Conservation (phyloP, 2,113 vertebrate species). For the Gymnorhina tibicen region DNA sequence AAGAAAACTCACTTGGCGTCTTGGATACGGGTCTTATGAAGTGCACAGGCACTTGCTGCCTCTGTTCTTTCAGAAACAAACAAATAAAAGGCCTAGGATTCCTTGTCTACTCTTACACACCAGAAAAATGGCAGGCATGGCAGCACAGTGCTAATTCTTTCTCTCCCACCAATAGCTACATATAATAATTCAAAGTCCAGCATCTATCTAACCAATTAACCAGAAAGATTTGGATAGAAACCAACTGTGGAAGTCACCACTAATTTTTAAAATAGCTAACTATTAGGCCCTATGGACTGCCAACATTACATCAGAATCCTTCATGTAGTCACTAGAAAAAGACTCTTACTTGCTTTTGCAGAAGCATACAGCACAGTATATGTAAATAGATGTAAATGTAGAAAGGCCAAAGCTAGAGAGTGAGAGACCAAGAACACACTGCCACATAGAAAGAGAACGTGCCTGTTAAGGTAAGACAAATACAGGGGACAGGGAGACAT, state of each 20-base stretch:
- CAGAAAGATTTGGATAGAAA: not conserved
- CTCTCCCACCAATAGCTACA: not conserved
- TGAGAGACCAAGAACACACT: not conserved
- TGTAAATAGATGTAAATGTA: not conserved
- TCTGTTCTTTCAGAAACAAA: not conserved
- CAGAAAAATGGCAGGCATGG: not conserved
- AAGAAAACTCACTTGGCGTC: not conserved
- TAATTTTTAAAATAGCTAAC: not conserved
- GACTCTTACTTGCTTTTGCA: not conserved
- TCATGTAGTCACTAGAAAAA: not conserved
- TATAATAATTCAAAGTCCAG: not conserved
- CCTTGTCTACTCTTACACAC: not conserved
- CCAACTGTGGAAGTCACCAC: not conserved
- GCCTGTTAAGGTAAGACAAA: not conserved
- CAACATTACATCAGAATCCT: not conserved
- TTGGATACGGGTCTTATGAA: not conserved
- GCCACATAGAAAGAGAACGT: not conserved
- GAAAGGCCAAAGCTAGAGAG: not conserved
- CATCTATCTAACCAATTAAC: not conserved
- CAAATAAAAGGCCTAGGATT: not conserved
- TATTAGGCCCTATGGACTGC: not conserved
- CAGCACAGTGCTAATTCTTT: not conserved
- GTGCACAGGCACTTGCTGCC: not conserved
- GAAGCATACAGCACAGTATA: not conserved
- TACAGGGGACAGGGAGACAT: not conserved